Evolutionary conservation across 2,797 vertebrate species (phyloP).

Genomic region (Erithacus rubecula): DNA sequence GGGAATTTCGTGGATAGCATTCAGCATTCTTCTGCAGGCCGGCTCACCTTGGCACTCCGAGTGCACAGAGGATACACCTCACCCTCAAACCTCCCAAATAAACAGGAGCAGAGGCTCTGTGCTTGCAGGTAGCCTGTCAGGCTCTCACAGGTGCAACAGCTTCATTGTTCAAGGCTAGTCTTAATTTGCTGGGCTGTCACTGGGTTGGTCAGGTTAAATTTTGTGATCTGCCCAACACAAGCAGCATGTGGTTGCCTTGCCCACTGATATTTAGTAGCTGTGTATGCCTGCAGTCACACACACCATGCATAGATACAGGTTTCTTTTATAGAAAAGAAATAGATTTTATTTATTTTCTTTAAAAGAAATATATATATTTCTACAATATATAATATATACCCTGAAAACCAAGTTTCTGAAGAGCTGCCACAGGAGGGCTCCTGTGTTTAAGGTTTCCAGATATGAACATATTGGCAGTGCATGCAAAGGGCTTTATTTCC

Average conservation of each 20-base stretch:
- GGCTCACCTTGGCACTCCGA: accelerated
- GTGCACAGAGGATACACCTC: neutral
- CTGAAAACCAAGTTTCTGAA: neutral
- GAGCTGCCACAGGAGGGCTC: constrained; percentile 69
- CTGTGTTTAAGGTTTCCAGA: constrained; percentile 38
- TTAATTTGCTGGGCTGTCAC: neutral
- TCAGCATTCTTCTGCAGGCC: neutral
- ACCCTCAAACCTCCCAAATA: neutral
- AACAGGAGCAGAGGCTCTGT: neutral
- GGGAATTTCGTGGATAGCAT: neutral
- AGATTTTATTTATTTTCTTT: too few relatives aligned
- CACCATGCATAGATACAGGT: accelerated
- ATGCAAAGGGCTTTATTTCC: neutral
- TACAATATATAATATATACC: too few relatives aligned
- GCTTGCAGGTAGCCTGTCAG: neutral
- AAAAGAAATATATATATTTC: too few relatives aligned
- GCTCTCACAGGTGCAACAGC: neutral
- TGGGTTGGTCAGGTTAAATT: neutral
- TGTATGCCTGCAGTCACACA: neutral
- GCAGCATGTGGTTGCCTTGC: neutral
- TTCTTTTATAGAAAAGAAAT: neutral
- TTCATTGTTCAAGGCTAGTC: neutral
- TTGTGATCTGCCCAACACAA: neutral
- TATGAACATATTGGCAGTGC: accelerated
- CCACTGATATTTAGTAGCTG: neutral